Evolutionary conservation across 2,888 invertebrate species (phyloP).

Genomic region (Patella caerulea): DNA sequence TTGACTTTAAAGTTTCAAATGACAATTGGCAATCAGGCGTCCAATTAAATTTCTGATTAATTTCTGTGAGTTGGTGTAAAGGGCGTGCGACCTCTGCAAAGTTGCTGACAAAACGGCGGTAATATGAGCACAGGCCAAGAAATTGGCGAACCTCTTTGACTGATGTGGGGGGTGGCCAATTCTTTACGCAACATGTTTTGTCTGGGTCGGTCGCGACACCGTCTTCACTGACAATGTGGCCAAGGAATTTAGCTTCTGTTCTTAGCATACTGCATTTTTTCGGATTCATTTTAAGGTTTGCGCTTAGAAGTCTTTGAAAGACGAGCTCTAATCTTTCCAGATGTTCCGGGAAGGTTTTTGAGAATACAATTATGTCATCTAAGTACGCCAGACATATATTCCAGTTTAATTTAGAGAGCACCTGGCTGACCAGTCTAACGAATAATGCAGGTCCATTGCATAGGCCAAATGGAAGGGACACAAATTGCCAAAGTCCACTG

Average conservation of each 20-base stretch:
- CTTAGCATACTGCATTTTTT: constrained; percentile 15
- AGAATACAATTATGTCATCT: constrained; percentile 15
- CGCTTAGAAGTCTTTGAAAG: constrained; percentile 3
- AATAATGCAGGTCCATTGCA: constrained; percentile 20
- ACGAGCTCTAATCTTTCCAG: not conserved
- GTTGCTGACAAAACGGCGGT: not conserved
- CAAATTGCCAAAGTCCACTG: too few species aligned
- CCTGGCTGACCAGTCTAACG: constrained; percentile 17
- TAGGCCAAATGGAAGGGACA: constrained; percentile 16
- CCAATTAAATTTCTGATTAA: not conserved
- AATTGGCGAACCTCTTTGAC: too few species aligned
- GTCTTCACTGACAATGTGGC: too few species aligned
- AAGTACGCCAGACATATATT: constrained; percentile 15
- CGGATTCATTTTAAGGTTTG: constrained; percentile 19
- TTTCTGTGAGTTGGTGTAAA: not conserved
- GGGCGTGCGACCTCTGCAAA: not conserved
- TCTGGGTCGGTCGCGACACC: too few species aligned
- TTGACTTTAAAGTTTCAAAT: not conserved
- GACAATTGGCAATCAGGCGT: not conserved
- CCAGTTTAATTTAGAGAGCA: constrained; percentile 8
- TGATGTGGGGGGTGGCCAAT: too few species aligned
- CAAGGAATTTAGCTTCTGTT: too few species aligned
- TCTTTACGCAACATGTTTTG: too few species aligned
- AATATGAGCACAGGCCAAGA: too few species aligned
- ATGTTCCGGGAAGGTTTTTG: constrained; percentile 12